Conservation (phyloP, 1,140 invertebrate genomes). For the Polypedilum vanderplanki region DNA sequence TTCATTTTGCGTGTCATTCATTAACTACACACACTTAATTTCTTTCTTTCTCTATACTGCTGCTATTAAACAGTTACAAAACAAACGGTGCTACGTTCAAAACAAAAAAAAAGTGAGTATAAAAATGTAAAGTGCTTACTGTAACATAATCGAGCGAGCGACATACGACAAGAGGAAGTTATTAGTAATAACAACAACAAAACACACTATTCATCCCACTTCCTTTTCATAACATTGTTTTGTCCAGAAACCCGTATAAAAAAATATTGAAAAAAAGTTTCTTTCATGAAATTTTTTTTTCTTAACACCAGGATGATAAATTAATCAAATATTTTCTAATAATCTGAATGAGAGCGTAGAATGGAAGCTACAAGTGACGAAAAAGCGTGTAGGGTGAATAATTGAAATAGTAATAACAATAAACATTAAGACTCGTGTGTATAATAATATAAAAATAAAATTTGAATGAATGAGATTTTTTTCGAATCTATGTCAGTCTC, state of each 20-base stretch:
- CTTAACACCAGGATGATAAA: too few species aligned
- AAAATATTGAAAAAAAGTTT: neutral
- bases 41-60: neutral
- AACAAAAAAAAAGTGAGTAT: neutral
- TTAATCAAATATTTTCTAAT: too few species aligned
- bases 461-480: constrained; percentile 11
- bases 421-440: neutral
- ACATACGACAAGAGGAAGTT: constrained; percentile 17
- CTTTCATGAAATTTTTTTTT: too few species aligned
- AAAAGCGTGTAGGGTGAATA: too few species aligned
- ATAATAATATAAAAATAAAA: neutral
- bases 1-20: neutral
- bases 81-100: neutral
- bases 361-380: too few species aligned
- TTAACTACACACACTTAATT: constrained; percentile 1
- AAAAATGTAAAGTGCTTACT: too few species aligned
- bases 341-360: too few species aligned
- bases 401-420: too few species aligned
- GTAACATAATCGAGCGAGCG: neutral
- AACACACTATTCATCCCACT: neutral
- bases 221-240: neutral
- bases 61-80: neutral
- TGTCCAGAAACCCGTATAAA: neutral
- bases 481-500: neutral
- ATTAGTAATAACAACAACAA: neutral